phyloP scores from a whole-genome alignment of 2,888 invertebrate species.

The Patella depressa region DNA sequence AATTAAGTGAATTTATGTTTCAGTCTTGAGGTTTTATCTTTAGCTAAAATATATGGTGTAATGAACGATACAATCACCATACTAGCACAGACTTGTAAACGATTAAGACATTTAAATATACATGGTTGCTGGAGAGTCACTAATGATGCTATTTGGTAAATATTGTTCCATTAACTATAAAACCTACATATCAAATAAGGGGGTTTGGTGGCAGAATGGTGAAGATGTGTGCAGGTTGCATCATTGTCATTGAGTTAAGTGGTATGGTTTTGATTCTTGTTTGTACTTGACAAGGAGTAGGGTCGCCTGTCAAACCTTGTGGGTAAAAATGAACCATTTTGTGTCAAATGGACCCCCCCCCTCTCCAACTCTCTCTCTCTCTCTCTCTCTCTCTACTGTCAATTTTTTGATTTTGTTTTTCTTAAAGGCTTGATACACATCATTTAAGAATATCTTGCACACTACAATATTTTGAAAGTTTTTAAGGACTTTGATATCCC shows the following conservation, averaged over 20 bases:
- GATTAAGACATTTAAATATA: constrained; percentile 77
- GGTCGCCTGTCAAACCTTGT: no score
- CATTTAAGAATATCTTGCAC: background rate
- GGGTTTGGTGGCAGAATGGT: no score
- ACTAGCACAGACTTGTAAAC: constrained; percentile 74
- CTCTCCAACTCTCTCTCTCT: no score
- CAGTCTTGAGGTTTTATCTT: constrained; percentile 73
- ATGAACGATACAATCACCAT: constrained; percentile 77
- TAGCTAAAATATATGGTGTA: constrained; percentile 78
- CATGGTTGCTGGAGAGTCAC: constrained; percentile 78
- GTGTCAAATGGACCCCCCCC: no score
- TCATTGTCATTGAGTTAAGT: no score
- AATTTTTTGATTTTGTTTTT: background rate
- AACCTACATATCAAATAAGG: background rate
- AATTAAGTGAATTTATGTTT: constrained; percentile 18
- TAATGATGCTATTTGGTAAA: constrained; percentile 79
- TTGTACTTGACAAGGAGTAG: no score
- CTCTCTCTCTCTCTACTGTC: background rate
- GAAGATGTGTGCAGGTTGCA: no score
- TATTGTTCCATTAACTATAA: background rate
- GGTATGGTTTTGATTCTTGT: no score
- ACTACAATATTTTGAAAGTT: no score
- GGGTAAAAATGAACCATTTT: no score
- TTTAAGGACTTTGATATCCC: no score
- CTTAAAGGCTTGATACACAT: constrained; percentile 7